Evolutionary conservation across 2,888 invertebrate genomes (phyloP).

Genomic region (Pollenia griseotomentosa): DNA sequence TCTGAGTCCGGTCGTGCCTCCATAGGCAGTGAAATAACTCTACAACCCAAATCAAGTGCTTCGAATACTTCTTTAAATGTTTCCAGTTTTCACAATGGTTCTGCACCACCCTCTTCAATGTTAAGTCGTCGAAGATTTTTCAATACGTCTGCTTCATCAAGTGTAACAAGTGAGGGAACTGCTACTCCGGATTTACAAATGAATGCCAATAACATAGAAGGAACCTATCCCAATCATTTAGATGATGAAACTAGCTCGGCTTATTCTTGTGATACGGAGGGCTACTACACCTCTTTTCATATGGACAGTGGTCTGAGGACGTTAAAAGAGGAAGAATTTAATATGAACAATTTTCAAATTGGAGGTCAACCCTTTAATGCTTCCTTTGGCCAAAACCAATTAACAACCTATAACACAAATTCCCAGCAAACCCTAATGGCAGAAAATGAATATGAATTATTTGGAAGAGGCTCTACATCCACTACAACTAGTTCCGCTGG

Average conservation of each 20-base stretch:
- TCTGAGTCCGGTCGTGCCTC: slow-evolving; percentile 94
- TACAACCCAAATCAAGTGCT: slow-evolving; percentile 89
- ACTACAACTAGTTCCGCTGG: slow-evolving; percentile 96
- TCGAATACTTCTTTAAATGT: slow-evolving; percentile 90
- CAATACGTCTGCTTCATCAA: slow-evolving; percentile 92
- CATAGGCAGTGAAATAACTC: slow-evolving; percentile 92
- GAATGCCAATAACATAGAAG: slow-evolving; percentile 86
- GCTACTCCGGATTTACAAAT: slow-evolving; percentile 92
- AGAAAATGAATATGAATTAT: slow-evolving; percentile 95
- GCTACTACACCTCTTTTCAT: slow-evolving; percentile 98
- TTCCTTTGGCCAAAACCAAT: slow-evolving; percentile 83
- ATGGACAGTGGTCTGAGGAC: slow-evolving; percentile 97
- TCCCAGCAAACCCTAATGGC: slow-evolving; percentile 89
- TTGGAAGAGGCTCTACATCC: slow-evolving; percentile 95
- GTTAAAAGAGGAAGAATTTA: slow-evolving; percentile 89
- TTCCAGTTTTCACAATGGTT: slow-evolving; percentile 83
- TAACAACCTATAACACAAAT: slow-evolving; percentile 89
- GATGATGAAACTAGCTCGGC: slow-evolving; percentile 96
- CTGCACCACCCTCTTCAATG: slow-evolving; percentile 88
- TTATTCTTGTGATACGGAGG: slow-evolving; percentile 98
- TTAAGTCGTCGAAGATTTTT: slow-evolving; percentile 88
- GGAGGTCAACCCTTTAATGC: slow-evolving; percentile 87
- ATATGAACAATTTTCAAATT: slow-evolving; percentile 89
- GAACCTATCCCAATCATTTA: slow-evolving; percentile 84
- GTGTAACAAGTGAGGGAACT: slow-evolving; percentile 93